Base-by-base conservation (phyloP, 2,888 invertebrate genomes). In the Apodemia duryi region DNA sequence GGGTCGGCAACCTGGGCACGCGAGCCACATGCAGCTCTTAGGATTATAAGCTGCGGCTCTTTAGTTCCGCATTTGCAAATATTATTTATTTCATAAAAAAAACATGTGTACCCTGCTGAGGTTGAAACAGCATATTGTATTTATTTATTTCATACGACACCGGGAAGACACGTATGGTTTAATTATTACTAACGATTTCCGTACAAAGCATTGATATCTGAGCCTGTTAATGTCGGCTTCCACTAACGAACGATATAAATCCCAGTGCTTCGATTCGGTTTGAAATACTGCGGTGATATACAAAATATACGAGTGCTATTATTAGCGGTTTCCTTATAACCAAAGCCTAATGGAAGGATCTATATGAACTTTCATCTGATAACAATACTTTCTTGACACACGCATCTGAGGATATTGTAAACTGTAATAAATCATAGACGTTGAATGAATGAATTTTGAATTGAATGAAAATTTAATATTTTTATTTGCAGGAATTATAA, bases 321-420 rank as follows among this genome's bases (percentile, higher is more conserved):
- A 76, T 75, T 83, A 85, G 82, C 85, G 80, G 84, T 76, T 71
- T 70, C 69, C 65, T 67, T 73, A 75, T 77, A 77, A 79, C 77
- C 77, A 75, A 77, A 75, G 76, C 77, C 11, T 57, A 57, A 57
- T 57, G 57, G 57, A 57, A 32, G 57, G 57, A 57, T 57, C 57
- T 32, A 13, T 57, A 57, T 57, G 57, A 57, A 57, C 28, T 29
- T 29, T 29, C 32, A 29, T 57, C 57, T 46, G 46, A 46, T 46
- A 57, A 57, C 32, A 32, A 32, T 57, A 57, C 5, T 32, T 57
- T 57, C 28, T 11, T 57, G 57, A 57, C 46, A 13, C 13, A 46
- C 13, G 46, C 46, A 46, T 13, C 13, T 13, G 13, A 46, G 46
- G 46, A 46, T 46, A 13, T 46, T 46, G 13, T 46, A 46, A 46